Evolutionary conservation across 2,888 invertebrate species (phyloP), one percentile per base, ranked within the genome.

Genomic region (Kuschelorhynchus macadamiae): DNA sequence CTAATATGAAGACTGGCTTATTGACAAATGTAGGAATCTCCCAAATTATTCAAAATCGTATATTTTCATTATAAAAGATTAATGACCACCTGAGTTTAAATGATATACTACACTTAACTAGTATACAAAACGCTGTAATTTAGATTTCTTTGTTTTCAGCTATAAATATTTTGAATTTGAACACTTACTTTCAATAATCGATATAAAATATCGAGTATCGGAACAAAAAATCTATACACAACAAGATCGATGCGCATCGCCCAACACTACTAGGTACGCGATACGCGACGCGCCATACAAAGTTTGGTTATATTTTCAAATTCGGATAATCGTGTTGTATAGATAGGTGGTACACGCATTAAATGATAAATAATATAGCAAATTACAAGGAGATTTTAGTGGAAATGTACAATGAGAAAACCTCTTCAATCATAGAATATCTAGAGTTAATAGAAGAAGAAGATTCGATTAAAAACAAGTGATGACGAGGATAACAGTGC

Each of bases 371-470:
- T 39, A 44, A 44, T 17, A 44, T 44, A 16, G 44, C 44, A 11
- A 44, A 44, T 44, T 18, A 44, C 16, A 44, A 44, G 16, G 16
- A 44, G 2, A 44, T 44, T 44, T 44, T 44, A 44, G 44, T 44
- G 44, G 44, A 44, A 14, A 44, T 44, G 44, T 44, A n/a, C n/a
- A n/a, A n/a, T n/a, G n/a, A n/a, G 44, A 3, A 44, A 44, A 44
- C 8, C 16, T 44, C 44, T 44, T 44, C 18, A 3, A 44, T 44
- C 5, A 44, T 44, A 44, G 44, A 44, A 17, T 14, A 44, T 44
- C 44, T 44, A 44, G 44, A 14, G 44, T 16, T 44, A 17, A 44
- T 44, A 44, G 44, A 17, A 8, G 44, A 44, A 8, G 5, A 18
- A 46, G 14, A 17, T 46, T 46, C 3, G 18, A 25, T 25, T 25